These are phyloP conservation scores for Illadopsis cleaveri DNA, from an alignment of 2,113 vertebrate genomes.

Conservation along the genomic window DNA sequence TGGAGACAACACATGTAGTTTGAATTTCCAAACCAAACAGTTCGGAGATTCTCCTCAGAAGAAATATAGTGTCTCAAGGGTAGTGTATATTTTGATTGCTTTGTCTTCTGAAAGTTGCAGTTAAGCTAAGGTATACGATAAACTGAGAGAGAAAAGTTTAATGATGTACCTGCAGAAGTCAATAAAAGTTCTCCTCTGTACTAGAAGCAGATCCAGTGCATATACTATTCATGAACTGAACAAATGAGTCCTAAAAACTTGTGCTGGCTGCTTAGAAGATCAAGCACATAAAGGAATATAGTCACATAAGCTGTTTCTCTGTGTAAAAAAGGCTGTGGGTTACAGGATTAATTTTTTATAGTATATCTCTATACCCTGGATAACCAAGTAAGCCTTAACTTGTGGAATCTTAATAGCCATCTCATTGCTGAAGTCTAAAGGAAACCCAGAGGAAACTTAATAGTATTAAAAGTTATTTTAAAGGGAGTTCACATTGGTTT, in stretches of 20 bases:
- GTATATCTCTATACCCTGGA: slow-evolving; percentile 34
- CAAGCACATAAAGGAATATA: slow-evolving; percentile 37
- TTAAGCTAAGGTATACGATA: neutral
- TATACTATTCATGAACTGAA: neutral
- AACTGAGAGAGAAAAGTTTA: neutral
- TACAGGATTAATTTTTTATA: slow-evolving; percentile 54
- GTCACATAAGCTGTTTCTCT: slow-evolving; percentile 26
- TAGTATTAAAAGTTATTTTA: slow-evolving; percentile 80
- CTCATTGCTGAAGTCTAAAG: slow-evolving; percentile 70
- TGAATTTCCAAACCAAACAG: slow-evolving; percentile 1
- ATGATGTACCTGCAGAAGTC: neutral
- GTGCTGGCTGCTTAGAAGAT: neutral
- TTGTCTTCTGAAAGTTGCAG: neutral
- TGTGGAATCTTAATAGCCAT: slow-evolving; percentile 72
- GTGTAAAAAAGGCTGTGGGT: slow-evolving; percentile 46
- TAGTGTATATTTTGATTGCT: slow-evolving; percentile 27
- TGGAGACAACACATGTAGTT: neutral
- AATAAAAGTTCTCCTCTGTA: slow-evolving; percentile 1
- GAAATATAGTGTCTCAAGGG: neutral
- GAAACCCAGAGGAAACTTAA: slow-evolving; percentile 76
- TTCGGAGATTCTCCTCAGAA: neutral
- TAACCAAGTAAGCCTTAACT: slow-evolving; percentile 58
- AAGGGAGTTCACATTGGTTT: slow-evolving; percentile 73
- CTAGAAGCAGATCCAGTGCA: neutral
- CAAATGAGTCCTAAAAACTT: neutral